Evolutionary conservation across 2,888 invertebrate genomes (phyloP).

Genomic region (Hymenopus coronatus): DNA sequence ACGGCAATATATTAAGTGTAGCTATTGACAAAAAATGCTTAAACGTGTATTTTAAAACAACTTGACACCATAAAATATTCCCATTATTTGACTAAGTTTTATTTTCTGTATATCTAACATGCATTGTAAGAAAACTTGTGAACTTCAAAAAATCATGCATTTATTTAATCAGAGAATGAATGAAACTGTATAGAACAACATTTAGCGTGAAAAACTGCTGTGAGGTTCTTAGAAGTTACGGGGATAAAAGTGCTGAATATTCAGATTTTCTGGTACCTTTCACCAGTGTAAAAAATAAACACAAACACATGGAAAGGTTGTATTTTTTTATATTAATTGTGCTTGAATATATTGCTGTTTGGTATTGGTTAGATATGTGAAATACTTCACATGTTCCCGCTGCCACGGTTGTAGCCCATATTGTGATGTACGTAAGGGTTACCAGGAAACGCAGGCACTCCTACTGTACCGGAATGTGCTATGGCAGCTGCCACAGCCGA

Average conservation of each 20-base stretch:
- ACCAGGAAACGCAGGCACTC: slow-evolving; percentile 35
- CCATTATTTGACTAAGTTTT: background rate
- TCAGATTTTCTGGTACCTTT: background rate
- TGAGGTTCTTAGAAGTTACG: background rate
- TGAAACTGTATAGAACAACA: background rate
- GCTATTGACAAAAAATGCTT: background rate
- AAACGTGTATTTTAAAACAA: background rate
- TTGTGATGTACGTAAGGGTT: slow-evolving; percentile 35
- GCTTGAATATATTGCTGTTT: background rate
- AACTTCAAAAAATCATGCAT: background rate
- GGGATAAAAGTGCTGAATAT: background rate
- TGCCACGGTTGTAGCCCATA: slow-evolving; percentile 31
- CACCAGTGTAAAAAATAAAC: background rate
- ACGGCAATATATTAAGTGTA: background rate
- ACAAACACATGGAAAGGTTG: background rate
- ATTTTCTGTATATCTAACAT: background rate
- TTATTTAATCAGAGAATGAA: background rate
- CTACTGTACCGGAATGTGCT: slow-evolving; percentile 30
- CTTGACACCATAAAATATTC: background rate
- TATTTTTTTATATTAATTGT: background rate
- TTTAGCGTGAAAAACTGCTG: background rate
- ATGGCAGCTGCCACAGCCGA: slow-evolving; percentile 32
- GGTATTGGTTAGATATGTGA: background rate
- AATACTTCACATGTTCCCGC: slow-evolving; percentile 27
- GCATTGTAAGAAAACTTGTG: background rate